Evolutionary conservation across 2,797 vertebrate species (phyloP), one percentile per base, ranked within the genome.

Genomic region (Acanthurus leucopareius): DNA sequence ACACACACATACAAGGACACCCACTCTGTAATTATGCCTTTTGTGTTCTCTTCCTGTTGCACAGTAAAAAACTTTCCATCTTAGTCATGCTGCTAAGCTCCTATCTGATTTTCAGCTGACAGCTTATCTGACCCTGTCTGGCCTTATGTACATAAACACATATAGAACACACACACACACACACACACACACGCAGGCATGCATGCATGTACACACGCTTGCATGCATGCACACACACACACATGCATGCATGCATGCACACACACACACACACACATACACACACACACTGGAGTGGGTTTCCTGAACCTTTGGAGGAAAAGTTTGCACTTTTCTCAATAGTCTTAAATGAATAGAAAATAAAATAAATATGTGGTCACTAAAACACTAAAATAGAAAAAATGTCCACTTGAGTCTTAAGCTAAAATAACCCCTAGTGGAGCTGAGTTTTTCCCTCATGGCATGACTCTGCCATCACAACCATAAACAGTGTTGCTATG

Each of bases 11-110:
- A 78, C 17, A 22, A 16, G 61, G 56, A 85, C 79, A 89, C 72
- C 59, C 84, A 80, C 63, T 53, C 77, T 77, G 85, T 77, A 92
- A 91, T 92, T 86, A 92, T 69, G 66, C 52, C 86, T 75, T 89
- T 91, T 93, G 90, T 92, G 85, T 73, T 86, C 52, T 40, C 79
- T 92, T 90, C 89, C 89, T 87, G 86, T 66, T 64, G 10, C 1
- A 71, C 48, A 88, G 75, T 32, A 32, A 80, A 81, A 86, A 76
- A 58, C 22, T 82, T 79, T 83, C 51, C 67, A 42, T 83, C 79
- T 72, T 51, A 54, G 78, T 82, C 81, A 71, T 62, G 83, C n/a
- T 83, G 70, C 49, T 73, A 61, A 77, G 70, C 61, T 70, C 25
- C 69, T 74, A 90, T 90, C 88, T 74, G 88, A 88, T 83, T 63